Evolutionary conservation across 53 echinoderm and acorn worm species (phyloP), one percentile per base, ranked within the genome.

Genomic region (Antedon mediterranea): DNA sequence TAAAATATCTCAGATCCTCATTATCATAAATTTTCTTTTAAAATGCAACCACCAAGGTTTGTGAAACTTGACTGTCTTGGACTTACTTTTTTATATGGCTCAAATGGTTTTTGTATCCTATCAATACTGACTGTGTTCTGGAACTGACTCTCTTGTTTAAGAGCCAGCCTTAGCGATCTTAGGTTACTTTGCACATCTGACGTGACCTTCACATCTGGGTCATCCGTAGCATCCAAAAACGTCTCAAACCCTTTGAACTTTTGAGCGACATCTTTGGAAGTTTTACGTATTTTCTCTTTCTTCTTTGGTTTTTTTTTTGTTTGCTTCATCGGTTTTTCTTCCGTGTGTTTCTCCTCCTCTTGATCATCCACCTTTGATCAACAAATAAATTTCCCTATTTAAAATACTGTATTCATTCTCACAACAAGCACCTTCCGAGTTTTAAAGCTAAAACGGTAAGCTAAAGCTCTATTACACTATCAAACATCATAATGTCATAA

Each of bases 131-230:
- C 92, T 77, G 82, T 79, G 75, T 89, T 89, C 29, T 91, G 81
- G 74, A 86, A 90, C 3, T 76, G 78, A 0, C 85, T 87, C 4
- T 82, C 74, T 34, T 97, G 92, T 76, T 90, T 84, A 32, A 97
- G 79, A 6, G 98, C 90, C 3, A 92, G 78, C 33, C 87, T 78
- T n/a, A 97, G 74, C 0, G 98, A 87, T 30, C 91, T 80, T 34
- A 97, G 74, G 83, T 97, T 97, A 74, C 98, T 85, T 82, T 97
- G 98, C 78, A 97, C 92, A 82, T 97, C 98, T 79, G 81, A 42
- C 29, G 74, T 41, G 78, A 13, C 78, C 31, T 34, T 74, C 30
- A 87, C 85, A 14, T 91, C 91, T 0, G 89, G 87, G 71, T 91
- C 91, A 3, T 87, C 89, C 0, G 79, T 76, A 20, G 89, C 85